Conservation (phyloP, 1,140 invertebrate species). For the Laupala kohalensis region DNA sequence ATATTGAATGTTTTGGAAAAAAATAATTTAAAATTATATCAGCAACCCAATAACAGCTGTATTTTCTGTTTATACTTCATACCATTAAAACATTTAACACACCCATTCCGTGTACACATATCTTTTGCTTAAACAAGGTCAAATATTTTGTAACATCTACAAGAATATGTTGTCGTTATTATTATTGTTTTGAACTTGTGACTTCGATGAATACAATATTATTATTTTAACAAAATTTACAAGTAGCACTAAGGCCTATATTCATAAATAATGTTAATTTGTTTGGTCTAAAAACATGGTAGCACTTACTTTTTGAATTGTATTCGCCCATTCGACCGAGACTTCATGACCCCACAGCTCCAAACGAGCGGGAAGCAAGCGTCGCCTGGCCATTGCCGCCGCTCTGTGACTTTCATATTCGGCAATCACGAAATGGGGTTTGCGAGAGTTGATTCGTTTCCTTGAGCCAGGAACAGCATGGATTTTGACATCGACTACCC, state of each 20-base stretch:
- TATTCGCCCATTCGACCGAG: slow-evolving; percentile 65
- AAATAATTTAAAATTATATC: too few relatives aligned
- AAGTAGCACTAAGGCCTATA: too few relatives aligned
- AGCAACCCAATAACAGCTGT: too few relatives aligned
- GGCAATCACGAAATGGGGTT: slow-evolving; percentile 28
- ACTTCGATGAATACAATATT: too few relatives aligned
- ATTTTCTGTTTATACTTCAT: too few relatives aligned
- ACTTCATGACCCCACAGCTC: slow-evolving; percentile 57
- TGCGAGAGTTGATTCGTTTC: not conserved
- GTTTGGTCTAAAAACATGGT: not conserved
- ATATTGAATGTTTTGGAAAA: too few relatives aligned
- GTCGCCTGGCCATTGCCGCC: slow-evolving; percentile 66
- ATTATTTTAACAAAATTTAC: too few relatives aligned
- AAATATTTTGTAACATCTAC: too few relatives aligned
- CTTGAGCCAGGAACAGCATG: not conserved
- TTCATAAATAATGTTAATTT: not conserved
- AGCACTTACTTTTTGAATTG: not conserved
- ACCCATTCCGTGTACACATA: too few relatives aligned
- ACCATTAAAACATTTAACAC: too few relatives aligned
- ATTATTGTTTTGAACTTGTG: not conserved
- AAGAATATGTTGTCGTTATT: too few relatives aligned
- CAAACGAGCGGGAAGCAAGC: slow-evolving; percentile 55
- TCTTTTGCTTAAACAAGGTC: too few relatives aligned
- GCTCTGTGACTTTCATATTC: slow-evolving; percentile 67
- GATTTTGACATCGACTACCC: not conserved